Base-by-base conservation (phyloP, 2,888 invertebrate species). In the Argyresthia goedartella region DNA sequence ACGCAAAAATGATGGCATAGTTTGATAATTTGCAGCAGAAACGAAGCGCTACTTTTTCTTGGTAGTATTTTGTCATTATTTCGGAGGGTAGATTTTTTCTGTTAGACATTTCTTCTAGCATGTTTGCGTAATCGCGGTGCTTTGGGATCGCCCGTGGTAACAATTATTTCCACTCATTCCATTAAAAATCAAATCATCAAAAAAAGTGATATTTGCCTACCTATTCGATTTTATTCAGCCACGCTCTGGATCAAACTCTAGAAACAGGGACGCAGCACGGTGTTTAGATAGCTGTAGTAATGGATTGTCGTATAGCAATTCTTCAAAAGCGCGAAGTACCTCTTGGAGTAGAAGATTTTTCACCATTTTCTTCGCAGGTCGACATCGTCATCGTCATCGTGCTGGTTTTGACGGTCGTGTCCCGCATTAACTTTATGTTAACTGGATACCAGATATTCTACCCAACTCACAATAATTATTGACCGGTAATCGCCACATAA, bases 31-130 rank as follows among this genome's bases (percentile, higher is more conserved):
- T 58, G 47, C 64, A 65, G 0, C 63, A 57, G 25, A 56, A 60
- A 43, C 64, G 64, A 60, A 64, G 57, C 45, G 63, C 56, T 1
- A 59, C 15, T 55, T 65, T 67, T 1, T 65, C 62, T 44, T 67
- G 65, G n/a, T 61, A 64, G 36, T 65, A 65, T 42, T 65, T 60
- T 0, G 61, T 64, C 62, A 64, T 64, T 0, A 43, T 53, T 50
- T 63, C 59, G 2, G 16, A 43, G 4, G 54, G 50, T 42, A 59
- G 11, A 50, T 63, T 63, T 43, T 54, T 61, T 42, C 63, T 52
- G 0, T 50, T 16, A 11, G 62, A 39, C 55, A 64, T 52, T 39
- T 64, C 64, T 34, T 62, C 63, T 1, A 63, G 16, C 10, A 59
- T 39, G 8, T 47, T 54, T 2, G 52, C 51, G 35, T 59, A 63